phyloP scores from a whole-genome alignment of 2,888 invertebrate genomes.

The Sarcophaga rosellei region DNA sequence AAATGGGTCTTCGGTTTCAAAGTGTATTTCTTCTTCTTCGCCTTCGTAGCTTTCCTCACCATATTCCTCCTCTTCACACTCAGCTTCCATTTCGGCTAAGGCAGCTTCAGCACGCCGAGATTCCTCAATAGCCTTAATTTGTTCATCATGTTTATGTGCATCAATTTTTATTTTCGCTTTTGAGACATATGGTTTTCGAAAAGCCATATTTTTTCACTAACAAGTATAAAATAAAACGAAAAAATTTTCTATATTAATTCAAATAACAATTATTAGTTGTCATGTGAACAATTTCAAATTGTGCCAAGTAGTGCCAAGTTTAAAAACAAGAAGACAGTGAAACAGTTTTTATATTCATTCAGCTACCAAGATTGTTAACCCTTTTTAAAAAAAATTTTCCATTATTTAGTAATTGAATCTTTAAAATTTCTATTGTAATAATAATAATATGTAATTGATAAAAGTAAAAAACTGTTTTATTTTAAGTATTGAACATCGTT shows the following conservation, averaged over 20 bases:
- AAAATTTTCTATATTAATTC: neutral
- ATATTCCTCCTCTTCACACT: conserved; percentile 15
- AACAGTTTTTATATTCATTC: no score
- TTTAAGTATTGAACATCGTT: no score
- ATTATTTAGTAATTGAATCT: no score
- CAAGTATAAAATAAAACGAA: neutral
- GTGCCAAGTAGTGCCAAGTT: neutral
- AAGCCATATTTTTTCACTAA: neutral
- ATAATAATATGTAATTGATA: no score
- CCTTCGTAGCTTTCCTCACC: conserved; percentile 50
- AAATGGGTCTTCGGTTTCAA: conserved; percentile 69
- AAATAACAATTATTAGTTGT: conserved; percentile 20
- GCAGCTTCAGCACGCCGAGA: neutral
- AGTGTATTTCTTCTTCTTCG: conserved; percentile 63
- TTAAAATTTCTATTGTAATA: no score
- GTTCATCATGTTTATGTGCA: conserved; percentile 68
- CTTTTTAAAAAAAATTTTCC: no score
- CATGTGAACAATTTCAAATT: conserved; percentile 10
- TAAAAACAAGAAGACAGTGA: neutral
- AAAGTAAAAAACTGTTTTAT: no score
- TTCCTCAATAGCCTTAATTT: conserved; percentile 72
- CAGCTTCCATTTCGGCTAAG: neutral
- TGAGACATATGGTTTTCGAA: neutral
- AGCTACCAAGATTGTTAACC: no score
- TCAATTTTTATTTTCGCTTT: conserved; percentile 66